Conservation (phyloP, 1,140 invertebrate genomes). For the Tribolium madens region DNA sequence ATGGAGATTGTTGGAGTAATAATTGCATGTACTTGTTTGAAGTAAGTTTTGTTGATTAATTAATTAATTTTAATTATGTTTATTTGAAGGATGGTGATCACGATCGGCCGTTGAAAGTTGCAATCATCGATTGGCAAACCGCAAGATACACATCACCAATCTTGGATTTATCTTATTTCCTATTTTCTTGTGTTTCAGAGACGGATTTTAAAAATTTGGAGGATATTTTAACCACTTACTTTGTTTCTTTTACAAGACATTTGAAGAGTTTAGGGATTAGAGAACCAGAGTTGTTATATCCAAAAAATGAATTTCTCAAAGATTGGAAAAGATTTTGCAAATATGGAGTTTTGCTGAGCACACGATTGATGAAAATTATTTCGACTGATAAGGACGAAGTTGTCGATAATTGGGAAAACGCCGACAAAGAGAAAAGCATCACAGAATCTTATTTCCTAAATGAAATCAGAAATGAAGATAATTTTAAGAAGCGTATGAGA, state of each 20-base stretch:
- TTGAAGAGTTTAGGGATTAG: too few species aligned
- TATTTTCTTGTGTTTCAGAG: conserved; percentile 68
- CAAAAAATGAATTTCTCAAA: not conserved
- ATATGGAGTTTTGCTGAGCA: conserved; percentile 61
- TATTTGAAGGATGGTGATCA: conserved; percentile 42
- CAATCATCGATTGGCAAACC: conserved; percentile 70
- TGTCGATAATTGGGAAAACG: not conserved
- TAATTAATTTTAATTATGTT: not conserved
- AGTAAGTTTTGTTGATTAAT: too few species aligned
- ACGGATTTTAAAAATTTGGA: conserved; percentile 16
- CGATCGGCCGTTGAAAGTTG: conserved; percentile 22
- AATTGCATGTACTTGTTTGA: too few species aligned
- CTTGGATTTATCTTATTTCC: conserved; percentile 70
- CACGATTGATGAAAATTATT: conserved; percentile 57
- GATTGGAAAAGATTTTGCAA: conserved; percentile 59
- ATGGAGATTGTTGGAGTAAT: conserved; percentile 58
- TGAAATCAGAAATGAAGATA: not conserved
- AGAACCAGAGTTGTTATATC: too few species aligned
- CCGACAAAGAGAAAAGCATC: not conserved
- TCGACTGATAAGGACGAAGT: conserved; percentile 17
- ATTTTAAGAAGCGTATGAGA: not conserved
- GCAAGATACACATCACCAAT: conserved; percentile 69
- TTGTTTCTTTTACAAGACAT: too few species aligned
- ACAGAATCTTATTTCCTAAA: not conserved
- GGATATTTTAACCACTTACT: not conserved